Percentiles rank a stretch among this genome's conserved stretches.
phyloP scores from a whole-genome alignment of 2,888 invertebrate genomes.

The Mactromeris polynyma region DNA sequence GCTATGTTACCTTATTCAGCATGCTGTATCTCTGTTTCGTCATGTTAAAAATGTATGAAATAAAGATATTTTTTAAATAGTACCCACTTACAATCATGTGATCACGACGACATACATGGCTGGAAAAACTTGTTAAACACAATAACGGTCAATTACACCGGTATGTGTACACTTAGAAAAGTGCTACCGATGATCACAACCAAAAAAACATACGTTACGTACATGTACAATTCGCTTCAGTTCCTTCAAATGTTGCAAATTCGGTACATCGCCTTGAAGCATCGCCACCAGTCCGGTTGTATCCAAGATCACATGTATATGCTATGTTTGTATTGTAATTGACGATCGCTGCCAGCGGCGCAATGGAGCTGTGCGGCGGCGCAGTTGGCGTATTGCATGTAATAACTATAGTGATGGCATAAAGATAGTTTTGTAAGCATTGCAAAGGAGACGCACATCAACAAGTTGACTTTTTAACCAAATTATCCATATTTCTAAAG shows the following conservation, averaged over 20 bases:
- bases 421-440: not conserved
- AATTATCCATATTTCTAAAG: too few species aligned
- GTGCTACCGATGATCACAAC: too few species aligned
- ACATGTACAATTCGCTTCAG: constrained; percentile 59
- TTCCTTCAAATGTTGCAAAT: constrained; percentile 38
- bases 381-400: constrained; percentile 40
- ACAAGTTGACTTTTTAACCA: too few species aligned
- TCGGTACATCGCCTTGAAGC: constrained; percentile 51
- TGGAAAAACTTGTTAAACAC: too few species aligned
- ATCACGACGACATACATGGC: too few species aligned
- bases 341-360: constrained; percentile 28
- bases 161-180: too few species aligned
- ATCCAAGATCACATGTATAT: constrained; percentile 62
- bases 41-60: too few species aligned
- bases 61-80: too few species aligned
- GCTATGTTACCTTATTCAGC: too few species aligned
- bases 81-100: too few species aligned
- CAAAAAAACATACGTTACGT: constrained; percentile 26
- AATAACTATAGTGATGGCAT: constrained; percentile 43
- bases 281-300: constrained; percentile 62
- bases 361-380: constrained; percentile 39
- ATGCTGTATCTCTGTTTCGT: too few species aligned
- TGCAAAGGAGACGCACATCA: not conserved
- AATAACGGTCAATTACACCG: too few species aligned
- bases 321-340: constrained; percentile 51